These are phyloP conservation scores for Ormyrus rosae DNA, from an alignment of 2,888 invertebrate genomes.

Conservation along the genomic window DNA sequence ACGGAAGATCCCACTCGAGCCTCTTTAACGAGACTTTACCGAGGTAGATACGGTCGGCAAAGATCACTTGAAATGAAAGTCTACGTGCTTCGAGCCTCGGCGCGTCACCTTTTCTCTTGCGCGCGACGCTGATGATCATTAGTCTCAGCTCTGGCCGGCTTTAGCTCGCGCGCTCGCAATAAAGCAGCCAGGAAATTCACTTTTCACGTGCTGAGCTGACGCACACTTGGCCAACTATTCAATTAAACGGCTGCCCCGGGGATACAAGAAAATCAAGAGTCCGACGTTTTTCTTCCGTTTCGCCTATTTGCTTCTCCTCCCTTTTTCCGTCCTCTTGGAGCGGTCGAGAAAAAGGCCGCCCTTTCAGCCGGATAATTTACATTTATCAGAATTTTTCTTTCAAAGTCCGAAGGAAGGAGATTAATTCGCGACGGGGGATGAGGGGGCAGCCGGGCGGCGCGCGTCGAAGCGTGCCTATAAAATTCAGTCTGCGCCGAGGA, in stretches of 20 bases:
- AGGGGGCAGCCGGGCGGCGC: constrained; percentile 42
- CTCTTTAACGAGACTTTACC: constrained; percentile 63
- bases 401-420: constrained; percentile 41
- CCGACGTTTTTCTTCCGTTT: constrained; percentile 9
- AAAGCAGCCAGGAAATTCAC: constrained; percentile 48
- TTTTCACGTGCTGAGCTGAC: constrained; percentile 49
- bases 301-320: not conserved
- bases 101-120: constrained; percentile 62
- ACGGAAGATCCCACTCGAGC: constrained; percentile 61
- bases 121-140: constrained; percentile 55
- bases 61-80: constrained; percentile 61
- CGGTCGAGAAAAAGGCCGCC: not conserved
- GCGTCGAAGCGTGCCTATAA: constrained; percentile 73
- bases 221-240: constrained; percentile 40
- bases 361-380: constrained; percentile 33
- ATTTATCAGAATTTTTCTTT: constrained; percentile 49
- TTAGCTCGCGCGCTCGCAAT: constrained; percentile 18
- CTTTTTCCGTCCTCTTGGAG: too few relatives aligned
- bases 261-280: constrained; percentile 34
- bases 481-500: constrained; percentile 69
- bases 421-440: constrained; percentile 44
- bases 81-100: constrained; percentile 56
- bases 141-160: constrained; percentile 44
- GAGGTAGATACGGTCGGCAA: constrained; percentile 62
- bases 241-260: constrained; percentile 42